These are phyloP conservation scores for Discoglossus pictus DNA, from an alignment of 2,797 vertebrate genomes.

Conservation along the genomic window DNA sequence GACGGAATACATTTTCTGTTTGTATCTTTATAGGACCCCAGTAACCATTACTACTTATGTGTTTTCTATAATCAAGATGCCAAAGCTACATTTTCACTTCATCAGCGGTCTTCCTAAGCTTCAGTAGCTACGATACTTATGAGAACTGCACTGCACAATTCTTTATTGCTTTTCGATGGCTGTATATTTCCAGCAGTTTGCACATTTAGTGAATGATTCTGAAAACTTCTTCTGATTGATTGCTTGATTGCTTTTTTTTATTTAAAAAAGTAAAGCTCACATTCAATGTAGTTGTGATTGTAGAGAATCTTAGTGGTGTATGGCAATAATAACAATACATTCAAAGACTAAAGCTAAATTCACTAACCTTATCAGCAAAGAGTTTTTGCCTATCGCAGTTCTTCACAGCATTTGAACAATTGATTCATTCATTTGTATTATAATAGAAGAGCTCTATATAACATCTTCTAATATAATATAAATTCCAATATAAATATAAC, in stretches of 20 bases:
- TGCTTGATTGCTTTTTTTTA: constrained; percentile 6
- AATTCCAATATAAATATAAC: too few relatives aligned
- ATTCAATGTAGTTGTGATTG: background rate
- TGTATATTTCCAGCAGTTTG: constrained; percentile 28
- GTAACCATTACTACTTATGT: constrained; percentile 14
- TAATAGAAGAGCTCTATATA: too few relatives aligned
- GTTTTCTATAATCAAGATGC: constrained; percentile 3
- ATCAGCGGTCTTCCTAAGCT: constrained; percentile 27
- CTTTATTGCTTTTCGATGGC: constrained; percentile 38
- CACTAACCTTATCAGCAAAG: too few relatives aligned
- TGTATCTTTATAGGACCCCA: constrained; percentile 13
- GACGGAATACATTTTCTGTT: background rate
- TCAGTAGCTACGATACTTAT: constrained; percentile 21
- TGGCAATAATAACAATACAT: constrained; percentile 13
- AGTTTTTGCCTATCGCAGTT: too few relatives aligned
- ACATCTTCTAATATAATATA: too few relatives aligned
- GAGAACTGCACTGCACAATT: constrained; percentile 23
- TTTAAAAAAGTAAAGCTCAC: background rate
- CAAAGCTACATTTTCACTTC: constrained; percentile 34
- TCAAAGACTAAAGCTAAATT: too few relatives aligned
- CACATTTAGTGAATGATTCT: constrained; percentile 23
- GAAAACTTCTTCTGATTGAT: background rate
- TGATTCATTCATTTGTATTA: too few relatives aligned
- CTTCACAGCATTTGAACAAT: too few relatives aligned
- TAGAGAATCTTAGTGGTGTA: constrained; percentile 15